Evolutionary conservation across 2,113 vertebrate genomes (phyloP).

Genomic region (Calyptomena viridis): DNA sequence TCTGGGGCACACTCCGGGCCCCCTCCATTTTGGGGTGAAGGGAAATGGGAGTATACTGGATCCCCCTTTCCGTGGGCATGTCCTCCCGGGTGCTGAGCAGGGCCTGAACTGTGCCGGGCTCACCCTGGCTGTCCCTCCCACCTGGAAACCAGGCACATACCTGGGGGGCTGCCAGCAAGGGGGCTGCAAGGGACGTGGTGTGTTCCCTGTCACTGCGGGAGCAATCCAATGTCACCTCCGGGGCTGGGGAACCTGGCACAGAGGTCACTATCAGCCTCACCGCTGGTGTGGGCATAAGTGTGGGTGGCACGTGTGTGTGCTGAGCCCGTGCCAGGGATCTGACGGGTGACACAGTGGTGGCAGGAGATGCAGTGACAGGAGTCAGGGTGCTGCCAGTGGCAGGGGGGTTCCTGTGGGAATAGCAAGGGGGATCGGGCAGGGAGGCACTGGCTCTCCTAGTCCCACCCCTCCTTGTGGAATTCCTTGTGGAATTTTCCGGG

Average conservation of each 20-base stretch:
- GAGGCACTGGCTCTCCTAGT: too few relatives aligned
- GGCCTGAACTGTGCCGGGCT: neutral
- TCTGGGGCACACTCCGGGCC: accelerated
- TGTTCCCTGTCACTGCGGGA: neutral
- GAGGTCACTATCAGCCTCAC: neutral
- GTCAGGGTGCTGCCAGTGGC: accelerated
- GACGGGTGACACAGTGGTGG: neutral
- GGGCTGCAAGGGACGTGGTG: accelerated
- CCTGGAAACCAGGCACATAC: neutral
- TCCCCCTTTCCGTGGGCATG: neutral
- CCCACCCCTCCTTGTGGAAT: accelerated
- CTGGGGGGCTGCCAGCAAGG: neutral
- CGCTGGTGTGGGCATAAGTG: neutral
- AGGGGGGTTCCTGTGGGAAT: neutral
- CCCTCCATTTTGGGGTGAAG: accelerated
- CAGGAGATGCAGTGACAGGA: neutral
- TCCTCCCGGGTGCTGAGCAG: accelerated
- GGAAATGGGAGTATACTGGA: neutral
- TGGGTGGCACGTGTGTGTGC: accelerated
- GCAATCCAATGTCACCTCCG: neutral
- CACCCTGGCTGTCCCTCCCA: accelerated
- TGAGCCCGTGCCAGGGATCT: accelerated
- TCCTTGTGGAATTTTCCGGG: accelerated
- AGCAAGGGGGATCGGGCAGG: neutral
- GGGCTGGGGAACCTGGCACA: accelerated